Percentiles rank a stretch among this genome's conserved stretches.
Conservation (phyloP, 2,888 invertebrate species). For the Hemaris fuciformis region DNA sequence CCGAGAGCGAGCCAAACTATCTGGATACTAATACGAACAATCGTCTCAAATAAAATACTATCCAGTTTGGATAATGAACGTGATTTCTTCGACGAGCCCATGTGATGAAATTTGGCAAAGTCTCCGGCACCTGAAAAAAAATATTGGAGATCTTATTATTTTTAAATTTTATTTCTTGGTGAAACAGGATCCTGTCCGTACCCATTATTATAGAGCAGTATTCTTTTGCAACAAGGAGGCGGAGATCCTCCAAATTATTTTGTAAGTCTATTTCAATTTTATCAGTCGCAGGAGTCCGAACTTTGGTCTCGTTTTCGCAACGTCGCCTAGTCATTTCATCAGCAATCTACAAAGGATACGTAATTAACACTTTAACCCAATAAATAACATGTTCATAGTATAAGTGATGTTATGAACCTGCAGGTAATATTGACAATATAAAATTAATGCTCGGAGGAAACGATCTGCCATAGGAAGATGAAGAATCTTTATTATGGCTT, state of each 20-base stretch:
- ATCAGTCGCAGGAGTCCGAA: conserved; percentile 60
- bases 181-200: conserved; percentile 13
- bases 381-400: background rate
- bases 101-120: conserved; percentile 74
- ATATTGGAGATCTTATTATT: background rate
- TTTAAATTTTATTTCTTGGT: background rate
- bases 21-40: conserved; percentile 72
- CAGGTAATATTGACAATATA: conserved; percentile 82
- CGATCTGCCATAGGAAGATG: conserved; percentile 76
- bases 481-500: conserved; percentile 75
- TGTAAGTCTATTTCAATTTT: conserved; percentile 54
- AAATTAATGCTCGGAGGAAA: conserved; percentile 77
- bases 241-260: conserved; percentile 77
- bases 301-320: conserved; percentile 59
- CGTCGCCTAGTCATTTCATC: conserved; percentile 67
- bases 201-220: conserved; percentile 76
- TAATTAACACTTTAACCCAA: background rate
- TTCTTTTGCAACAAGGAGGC: conserved; percentile 79
- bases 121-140: conserved; percentile 50
- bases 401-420: conserved; percentile 53
- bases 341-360: conserved; percentile 54
- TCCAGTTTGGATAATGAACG: conserved; percentile 78
- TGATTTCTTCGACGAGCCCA: conserved; percentile 60
- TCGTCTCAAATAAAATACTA: conserved; percentile 71
- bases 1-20: conserved; percentile 82